These are phyloP conservation scores for Engystomops pustulosus DNA, from an alignment of 2,113 vertebrate genomes.

Conservation along the genomic window DNA sequence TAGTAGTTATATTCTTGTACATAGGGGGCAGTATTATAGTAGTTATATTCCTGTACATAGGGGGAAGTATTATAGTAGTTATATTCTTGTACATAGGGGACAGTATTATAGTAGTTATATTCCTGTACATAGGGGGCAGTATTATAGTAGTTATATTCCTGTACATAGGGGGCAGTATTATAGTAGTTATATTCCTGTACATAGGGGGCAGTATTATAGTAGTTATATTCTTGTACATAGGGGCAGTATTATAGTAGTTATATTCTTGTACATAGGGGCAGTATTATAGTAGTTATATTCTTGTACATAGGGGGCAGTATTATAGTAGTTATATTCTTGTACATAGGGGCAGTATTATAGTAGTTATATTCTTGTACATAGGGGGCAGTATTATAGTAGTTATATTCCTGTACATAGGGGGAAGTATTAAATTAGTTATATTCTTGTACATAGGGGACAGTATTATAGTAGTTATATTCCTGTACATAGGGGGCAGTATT, in stretches of 20 bases:
- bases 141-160: slow-evolving; percentile 20
- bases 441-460: background rate
- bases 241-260: background rate
- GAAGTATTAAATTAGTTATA: slow-evolving; percentile 10
- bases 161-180: slow-evolving; percentile 7
- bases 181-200: slow-evolving; percentile 7
- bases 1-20: too few relatives aligned
- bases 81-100: background rate
- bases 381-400: slow-evolving; percentile 1
- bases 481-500: background rate
- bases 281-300: slow-evolving; percentile 6
- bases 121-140: background rate
- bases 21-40: too few relatives aligned
- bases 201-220: slow-evolving; percentile 9
- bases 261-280: background rate
- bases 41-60: too few relatives aligned
- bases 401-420: background rate
- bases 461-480: background rate
- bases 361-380: background rate
- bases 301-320: background rate
- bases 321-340: slow-evolving; percentile 9
- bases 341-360: background rate
- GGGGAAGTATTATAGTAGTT: too few relatives aligned
- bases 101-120: background rate
- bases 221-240: background rate